Conservation (phyloP, 2,888 invertebrate species). For the Sarcophaga rosellei region DNA sequence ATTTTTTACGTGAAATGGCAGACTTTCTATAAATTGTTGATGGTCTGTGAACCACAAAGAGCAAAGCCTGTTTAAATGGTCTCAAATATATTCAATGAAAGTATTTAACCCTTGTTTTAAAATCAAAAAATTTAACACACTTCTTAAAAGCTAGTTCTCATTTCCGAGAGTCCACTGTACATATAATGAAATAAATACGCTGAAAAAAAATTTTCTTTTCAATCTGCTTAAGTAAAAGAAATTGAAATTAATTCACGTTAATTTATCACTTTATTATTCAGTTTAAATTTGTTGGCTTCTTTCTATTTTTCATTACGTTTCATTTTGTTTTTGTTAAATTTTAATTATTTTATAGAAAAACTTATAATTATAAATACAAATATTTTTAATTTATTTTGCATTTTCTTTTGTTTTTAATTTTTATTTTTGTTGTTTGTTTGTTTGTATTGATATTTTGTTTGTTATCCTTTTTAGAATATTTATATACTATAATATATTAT, state of each 20-base stretch:
- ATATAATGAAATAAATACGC: no score
- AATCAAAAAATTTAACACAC: no score
- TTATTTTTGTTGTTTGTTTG: conserved; percentile 61
- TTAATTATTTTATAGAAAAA: conserved; percentile 66
- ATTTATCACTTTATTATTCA: conserved; percentile 67
- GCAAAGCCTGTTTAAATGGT: no score
- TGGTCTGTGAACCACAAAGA: no score
- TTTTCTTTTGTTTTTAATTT: conserved; percentile 36
- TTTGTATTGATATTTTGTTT: conserved; percentile 39
- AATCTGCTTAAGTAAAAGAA: background rate
- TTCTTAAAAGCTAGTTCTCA: no score
- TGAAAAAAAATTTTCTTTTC: background rate
- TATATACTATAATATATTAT: conserved; percentile 51
- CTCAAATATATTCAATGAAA: no score
- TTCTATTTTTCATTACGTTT: conserved; percentile 57
- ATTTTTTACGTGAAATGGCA: no score
- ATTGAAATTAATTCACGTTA: conserved; percentile 7
- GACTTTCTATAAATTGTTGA: no score
- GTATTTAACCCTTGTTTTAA: no score
- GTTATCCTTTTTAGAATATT: conserved; percentile 20
- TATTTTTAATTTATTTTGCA: conserved; percentile 32
- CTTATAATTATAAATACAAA: conserved; percentile 70
- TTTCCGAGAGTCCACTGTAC: no score
- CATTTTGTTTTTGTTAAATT: no score
- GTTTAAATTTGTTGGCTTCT: conserved; percentile 56